Percentiles rank a stretch among this genome's conserved stretches.
Evolutionary conservation across 2,888 invertebrate genomes (phyloP).

Genomic region (Drosophila neotestacea): DNA sequence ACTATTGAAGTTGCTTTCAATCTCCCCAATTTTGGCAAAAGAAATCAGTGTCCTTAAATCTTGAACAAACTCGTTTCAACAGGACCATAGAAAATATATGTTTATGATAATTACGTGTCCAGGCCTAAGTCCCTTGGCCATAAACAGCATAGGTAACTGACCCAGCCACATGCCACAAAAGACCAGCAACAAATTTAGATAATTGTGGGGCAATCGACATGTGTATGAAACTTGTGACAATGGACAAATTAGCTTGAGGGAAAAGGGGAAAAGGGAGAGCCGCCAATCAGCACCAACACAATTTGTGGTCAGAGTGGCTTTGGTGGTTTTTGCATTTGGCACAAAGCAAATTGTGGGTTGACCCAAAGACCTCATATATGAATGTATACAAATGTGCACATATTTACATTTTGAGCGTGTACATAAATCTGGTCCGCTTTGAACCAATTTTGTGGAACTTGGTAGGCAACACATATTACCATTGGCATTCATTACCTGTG

Average conservation of each 20-base stretch:
- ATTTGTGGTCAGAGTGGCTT: slow-evolving; percentile 32
- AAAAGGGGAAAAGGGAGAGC: too few species aligned
- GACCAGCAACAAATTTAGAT: slow-evolving; percentile 35
- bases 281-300: slow-evolving; percentile 43
- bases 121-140: slow-evolving; percentile 18
- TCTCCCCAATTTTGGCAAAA: too few species aligned
- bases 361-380: background rate
- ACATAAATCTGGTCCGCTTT: slow-evolving; percentile 55
- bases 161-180: slow-evolving; percentile 5
- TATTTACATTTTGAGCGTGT: slow-evolving; percentile 45
- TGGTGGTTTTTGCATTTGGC: slow-evolving; percentile 25
- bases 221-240: slow-evolving; percentile 28
- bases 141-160: slow-evolving; percentile 42
- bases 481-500: slow-evolving; percentile 39
- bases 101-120: slow-evolving; percentile 42
- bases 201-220: slow-evolving; percentile 39
- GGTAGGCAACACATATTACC: slow-evolving; percentile 57
- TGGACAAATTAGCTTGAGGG: background rate
- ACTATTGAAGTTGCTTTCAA: background rate
- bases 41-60: slow-evolving; percentile 17
- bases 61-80: background rate
- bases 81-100: slow-evolving; percentile 6
- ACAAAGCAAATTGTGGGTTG: slow-evolving; percentile 2
- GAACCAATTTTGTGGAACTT: slow-evolving; percentile 41
- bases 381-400: slow-evolving; percentile 7